phyloP scores from a whole-genome alignment of 2,888 invertebrate species.

The Zelleria hepariella region DNA sequence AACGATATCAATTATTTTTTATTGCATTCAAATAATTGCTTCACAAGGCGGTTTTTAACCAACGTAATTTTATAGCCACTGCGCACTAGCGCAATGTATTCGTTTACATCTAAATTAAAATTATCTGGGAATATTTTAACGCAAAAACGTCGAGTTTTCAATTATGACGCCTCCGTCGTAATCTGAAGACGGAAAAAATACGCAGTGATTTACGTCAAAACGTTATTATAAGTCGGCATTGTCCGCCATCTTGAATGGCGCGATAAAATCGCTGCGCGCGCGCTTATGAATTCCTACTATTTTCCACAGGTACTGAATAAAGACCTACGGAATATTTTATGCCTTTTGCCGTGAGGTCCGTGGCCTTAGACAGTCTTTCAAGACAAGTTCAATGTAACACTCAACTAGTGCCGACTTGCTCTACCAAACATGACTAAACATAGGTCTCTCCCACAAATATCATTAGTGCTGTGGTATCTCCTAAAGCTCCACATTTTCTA shows the following conservation, averaged over 20 bases:
- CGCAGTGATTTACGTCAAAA: slow-evolving; percentile 3
- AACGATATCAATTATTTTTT: background rate
- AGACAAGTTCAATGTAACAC: too few species aligned
- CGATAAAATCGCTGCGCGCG: background rate
- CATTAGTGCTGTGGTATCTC: too few species aligned
- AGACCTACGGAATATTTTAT: background rate
- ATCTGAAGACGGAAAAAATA: slow-evolving; percentile 3
- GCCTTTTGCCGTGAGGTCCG: background rate
- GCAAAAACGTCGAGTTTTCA: slow-evolving; percentile 1
- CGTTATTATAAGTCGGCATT: slow-evolving; percentile 7
- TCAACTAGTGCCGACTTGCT: too few species aligned
- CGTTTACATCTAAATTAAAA: slow-evolving; percentile 3
- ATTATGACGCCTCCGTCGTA: background rate
- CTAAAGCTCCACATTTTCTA: too few species aligned
- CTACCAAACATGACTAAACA: too few species aligned
- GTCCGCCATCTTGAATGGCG: slow-evolving; percentile 8
- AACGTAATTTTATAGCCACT: background rate
- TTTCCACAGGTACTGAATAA: background rate
- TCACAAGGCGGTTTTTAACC: background rate
- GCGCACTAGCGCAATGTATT: background rate
- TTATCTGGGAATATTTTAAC: background rate
- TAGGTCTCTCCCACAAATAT: too few species aligned
- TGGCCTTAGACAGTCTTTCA: background rate
- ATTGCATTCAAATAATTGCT: background rate
- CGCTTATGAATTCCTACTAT: background rate